phyloP scores from a whole-genome alignment of 2,113 vertebrate genomes.

The Burhinus bistriatus region DNA sequence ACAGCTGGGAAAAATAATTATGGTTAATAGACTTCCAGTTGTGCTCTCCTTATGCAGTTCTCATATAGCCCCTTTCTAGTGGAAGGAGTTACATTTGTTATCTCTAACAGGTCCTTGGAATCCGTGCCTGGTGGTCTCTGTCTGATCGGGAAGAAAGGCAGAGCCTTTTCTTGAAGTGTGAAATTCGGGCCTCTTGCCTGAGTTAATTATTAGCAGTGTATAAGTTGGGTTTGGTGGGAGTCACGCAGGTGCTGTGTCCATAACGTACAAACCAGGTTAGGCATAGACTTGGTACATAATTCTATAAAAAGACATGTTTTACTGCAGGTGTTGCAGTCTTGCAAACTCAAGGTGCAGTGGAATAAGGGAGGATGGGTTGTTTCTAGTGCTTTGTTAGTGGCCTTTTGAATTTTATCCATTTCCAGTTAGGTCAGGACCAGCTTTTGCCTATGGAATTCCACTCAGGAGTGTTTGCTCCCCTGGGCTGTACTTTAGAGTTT shows the following conservation, averaged over 20 bases:
- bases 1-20: neutral
- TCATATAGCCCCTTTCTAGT: neutral
- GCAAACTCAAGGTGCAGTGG: neutral
- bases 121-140: neutral
- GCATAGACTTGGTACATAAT: no score
- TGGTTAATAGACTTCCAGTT: neutral
- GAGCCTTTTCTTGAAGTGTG: neutral
- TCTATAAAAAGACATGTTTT: neutral
- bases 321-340: neutral
- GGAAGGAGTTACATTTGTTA: neutral
- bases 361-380: neutral
- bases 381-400: neutral
- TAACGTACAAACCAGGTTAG: neutral
- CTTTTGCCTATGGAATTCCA: neutral
- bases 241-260: neutral
- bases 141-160: neutral
- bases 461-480: fast-evolving
- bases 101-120: neutral
- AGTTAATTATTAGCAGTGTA: neutral
- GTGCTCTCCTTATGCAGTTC: neutral
- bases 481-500: neutral
- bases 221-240: neutral
- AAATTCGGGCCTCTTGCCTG: neutral
- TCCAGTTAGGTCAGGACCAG: neutral
- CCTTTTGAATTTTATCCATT: neutral